Conservation (phyloP, 2,888 invertebrate genomes). For the Orthosia gothica region DNA sequence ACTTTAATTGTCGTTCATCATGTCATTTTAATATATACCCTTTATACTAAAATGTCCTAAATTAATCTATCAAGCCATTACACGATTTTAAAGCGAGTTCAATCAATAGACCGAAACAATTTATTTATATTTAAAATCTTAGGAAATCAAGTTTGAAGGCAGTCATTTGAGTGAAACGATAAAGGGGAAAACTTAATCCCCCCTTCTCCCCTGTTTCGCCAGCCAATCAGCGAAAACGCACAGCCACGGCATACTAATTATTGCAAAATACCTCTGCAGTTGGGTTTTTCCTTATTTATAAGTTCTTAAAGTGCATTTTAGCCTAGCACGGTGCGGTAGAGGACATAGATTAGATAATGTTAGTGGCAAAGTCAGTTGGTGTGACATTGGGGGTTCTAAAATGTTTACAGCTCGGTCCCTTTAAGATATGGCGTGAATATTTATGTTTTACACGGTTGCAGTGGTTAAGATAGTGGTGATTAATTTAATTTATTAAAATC, state of each 20-base stretch:
- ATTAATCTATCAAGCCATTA: slow-evolving; percentile 44
- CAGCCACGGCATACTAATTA: slow-evolving; percentile 84
- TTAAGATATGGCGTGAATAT: slow-evolving; percentile 60
- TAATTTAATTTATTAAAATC: slow-evolving; percentile 40
- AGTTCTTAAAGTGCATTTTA: slow-evolving; percentile 52
- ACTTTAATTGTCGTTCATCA: slow-evolving; percentile 30
- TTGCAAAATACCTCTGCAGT: slow-evolving; percentile 50
- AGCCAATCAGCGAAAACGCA: slow-evolving; percentile 85
- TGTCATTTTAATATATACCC: slow-evolving; percentile 29
- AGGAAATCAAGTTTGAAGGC: slow-evolving; percentile 81
- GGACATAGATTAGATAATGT: slow-evolving; percentile 61
- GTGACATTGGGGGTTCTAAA: slow-evolving; percentile 60
- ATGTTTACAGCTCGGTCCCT: slow-evolving; percentile 55
- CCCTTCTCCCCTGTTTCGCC: slow-evolving; percentile 69
- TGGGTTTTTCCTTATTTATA: slow-evolving; percentile 35
- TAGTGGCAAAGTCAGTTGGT: slow-evolving; percentile 52
- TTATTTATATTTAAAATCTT: slow-evolving; percentile 72
- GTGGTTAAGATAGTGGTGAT: slow-evolving; percentile 20
- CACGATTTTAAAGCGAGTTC: slow-evolving; percentile 16
- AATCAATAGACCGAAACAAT: slow-evolving; percentile 49
- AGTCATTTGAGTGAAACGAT: slow-evolving; percentile 84
- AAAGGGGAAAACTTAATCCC: slow-evolving; percentile 82
- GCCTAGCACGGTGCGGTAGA: neutral
- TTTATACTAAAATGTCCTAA: neutral
- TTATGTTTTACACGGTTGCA: slow-evolving; percentile 46